Evolutionary conservation across 2,797 vertebrate genomes (phyloP).

Genomic region (Rhincodon typus): DNA sequence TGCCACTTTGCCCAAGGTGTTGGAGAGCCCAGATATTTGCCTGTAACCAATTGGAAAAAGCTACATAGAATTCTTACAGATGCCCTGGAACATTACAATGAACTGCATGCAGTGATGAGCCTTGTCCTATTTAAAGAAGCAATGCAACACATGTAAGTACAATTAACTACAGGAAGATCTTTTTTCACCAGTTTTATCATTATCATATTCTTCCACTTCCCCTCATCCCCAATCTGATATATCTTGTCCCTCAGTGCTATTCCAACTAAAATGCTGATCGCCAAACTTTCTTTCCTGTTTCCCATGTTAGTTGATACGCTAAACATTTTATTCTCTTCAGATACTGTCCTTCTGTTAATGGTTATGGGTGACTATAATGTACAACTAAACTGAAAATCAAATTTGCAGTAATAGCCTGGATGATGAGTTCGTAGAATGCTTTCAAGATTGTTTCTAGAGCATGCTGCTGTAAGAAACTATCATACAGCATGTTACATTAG

Average conservation of each 20-base stretch:
- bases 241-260: neutral
- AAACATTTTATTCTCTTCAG: neutral
- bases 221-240: neutral
- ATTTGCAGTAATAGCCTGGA: too few species aligned
- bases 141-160: slow-evolving; percentile 57
- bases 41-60: slow-evolving; percentile 74
- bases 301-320: neutral
- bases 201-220: neutral
- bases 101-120: slow-evolving; percentile 66
- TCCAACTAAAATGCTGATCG: neutral
- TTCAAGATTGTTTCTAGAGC: too few species aligned
- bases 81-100: slow-evolving; percentile 68
- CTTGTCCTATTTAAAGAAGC: slow-evolving; percentile 65
- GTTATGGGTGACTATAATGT: too few species aligned
- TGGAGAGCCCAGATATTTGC: slow-evolving; percentile 74
- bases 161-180: neutral
- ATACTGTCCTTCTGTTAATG: neutral
- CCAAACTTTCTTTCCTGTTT: neutral
- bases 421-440: too few species aligned
- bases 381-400: too few species aligned
- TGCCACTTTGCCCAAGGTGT: slow-evolving; percentile 76
- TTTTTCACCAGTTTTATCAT: neutral
- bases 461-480: too few species aligned
- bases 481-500: too few species aligned
- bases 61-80: slow-evolving; percentile 79